Percentiles rank a stretch among this genome's conserved stretches.
phyloP scores from a whole-genome alignment of 1,140 invertebrate genomes.

The Drosophila saltans region DNA sequence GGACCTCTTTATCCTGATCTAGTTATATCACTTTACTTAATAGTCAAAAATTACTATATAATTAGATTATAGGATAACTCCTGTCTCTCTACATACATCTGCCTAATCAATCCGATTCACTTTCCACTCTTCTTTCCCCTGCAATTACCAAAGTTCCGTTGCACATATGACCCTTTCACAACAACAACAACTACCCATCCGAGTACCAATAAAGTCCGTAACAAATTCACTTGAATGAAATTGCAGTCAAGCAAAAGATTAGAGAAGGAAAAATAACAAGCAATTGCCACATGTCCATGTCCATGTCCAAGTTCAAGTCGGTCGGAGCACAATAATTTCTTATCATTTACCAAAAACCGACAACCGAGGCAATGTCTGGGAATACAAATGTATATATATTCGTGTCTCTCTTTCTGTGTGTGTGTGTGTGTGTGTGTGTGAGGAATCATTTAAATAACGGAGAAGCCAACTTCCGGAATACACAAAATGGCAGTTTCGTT shows the following conservation, averaged over 20 bases:
- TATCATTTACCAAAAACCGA: constrained; percentile 20
- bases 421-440: constrained; percentile 5
- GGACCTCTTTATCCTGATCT: too few species aligned
- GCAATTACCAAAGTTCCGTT: constrained; percentile 16
- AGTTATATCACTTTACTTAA: too few species aligned
- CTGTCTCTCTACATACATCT: neutral
- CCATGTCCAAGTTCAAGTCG: constrained; percentile 14
- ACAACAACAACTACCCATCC: neutral
- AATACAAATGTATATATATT: neutral
- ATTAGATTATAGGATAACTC: too few species aligned
- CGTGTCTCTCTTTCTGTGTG: neutral
- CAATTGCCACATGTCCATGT: constrained; percentile 54
- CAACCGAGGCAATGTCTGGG: neutral
- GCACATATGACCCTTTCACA: neutral
- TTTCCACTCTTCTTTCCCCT: neutral
- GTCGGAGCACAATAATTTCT: constrained; percentile 17
- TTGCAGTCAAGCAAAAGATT: constrained; percentile 21
- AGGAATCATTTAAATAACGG: constrained; percentile 68
- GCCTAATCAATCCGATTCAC: constrained; percentile 16
- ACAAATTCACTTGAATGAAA: constrained; percentile 4
- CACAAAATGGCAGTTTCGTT: constrained; percentile 18
- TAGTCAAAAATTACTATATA: too few species aligned
- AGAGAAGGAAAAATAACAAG: constrained; percentile 46
- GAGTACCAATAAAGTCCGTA: neutral
- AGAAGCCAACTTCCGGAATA: constrained; percentile 47